A percentile compares a stretch with the other conserved stretches of the same genome.
Conservation (phyloP, 2,888 invertebrate genomes). For the Mycalesis mineus region DNA sequence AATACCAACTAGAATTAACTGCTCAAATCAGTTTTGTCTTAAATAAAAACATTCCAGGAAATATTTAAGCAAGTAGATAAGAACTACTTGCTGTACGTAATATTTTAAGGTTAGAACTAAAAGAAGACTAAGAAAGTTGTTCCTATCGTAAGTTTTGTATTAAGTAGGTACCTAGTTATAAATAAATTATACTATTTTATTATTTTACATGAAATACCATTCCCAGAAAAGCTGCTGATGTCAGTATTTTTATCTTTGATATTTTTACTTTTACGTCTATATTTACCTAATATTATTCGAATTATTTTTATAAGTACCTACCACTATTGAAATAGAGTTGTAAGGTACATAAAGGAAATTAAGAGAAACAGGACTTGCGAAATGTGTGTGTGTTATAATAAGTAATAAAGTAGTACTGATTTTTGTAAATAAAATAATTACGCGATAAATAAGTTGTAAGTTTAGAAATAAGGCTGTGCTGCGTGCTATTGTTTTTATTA, state of each 20-base stretch:
- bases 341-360: not conserved
- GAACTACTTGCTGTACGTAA: not conserved
- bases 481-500: conserved; percentile 1
- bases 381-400: not conserved
- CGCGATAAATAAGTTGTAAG: not conserved
- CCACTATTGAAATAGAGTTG: not conserved
- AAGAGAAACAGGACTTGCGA: not conserved
- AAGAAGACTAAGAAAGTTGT: not conserved
- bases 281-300: not conserved
- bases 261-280: not conserved
- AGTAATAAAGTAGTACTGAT: not conserved
- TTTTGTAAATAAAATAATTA: conserved; percentile 19
- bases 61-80: not conserved
- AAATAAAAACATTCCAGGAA: conserved; percentile 3
- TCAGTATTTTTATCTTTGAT: not conserved
- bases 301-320: not conserved
- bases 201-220: not conserved
- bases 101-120: not conserved
- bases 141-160: not conserved
- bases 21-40: conserved; percentile 15
- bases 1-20: conserved; percentile 10
- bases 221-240: not conserved
- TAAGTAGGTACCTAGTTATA: not conserved
- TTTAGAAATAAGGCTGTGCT: conserved; percentile 16
- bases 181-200: not conserved